These are phyloP conservation scores for Pholis gunnellus DNA, from an alignment of 2,113 vertebrate genomes.

Conservation along the genomic window DNA sequence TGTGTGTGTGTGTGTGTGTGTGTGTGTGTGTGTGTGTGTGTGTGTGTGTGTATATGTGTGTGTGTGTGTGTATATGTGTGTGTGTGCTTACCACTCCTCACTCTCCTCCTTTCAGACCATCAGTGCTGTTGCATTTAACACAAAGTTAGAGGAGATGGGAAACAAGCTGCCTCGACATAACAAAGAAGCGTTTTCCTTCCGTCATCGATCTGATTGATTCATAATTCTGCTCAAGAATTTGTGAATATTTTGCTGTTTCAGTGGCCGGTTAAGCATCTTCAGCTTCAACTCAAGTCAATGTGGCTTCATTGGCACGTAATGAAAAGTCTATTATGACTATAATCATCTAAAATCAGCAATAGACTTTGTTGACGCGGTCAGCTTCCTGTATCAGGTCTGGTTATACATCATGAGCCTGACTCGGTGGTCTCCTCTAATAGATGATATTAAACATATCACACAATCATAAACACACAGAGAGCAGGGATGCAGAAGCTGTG, in stretches of 20 bases:
- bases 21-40: constrained; percentile 7
- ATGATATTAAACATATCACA: constrained; percentile 8
- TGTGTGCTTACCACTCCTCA: background rate
- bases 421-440: constrained; percentile 1
- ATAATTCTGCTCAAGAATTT: too few relatives aligned
- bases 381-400: background rate
- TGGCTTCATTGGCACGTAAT: too few relatives aligned
- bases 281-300: too few relatives aligned
- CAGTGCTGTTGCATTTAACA: background rate
- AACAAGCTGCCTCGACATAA: background rate
- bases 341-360: too few relatives aligned
- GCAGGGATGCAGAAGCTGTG: background rate
- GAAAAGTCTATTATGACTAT: too few relatives aligned
- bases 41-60: background rate
- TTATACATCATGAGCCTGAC: background rate
- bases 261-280: too few relatives aligned
- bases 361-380: too few relatives aligned
- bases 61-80: constrained; percentile 4
- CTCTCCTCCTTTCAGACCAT: background rate
- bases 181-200: too few relatives aligned
- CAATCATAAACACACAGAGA: too few relatives aligned
- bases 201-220: too few relatives aligned
- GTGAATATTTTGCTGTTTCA: too few relatives aligned
- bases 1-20: too few relatives aligned
- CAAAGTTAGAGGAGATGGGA: background rate